phyloP scores from a whole-genome alignment of 35 echinoderm and acorn worm species.

The Holothuria glaberrima region DNA sequence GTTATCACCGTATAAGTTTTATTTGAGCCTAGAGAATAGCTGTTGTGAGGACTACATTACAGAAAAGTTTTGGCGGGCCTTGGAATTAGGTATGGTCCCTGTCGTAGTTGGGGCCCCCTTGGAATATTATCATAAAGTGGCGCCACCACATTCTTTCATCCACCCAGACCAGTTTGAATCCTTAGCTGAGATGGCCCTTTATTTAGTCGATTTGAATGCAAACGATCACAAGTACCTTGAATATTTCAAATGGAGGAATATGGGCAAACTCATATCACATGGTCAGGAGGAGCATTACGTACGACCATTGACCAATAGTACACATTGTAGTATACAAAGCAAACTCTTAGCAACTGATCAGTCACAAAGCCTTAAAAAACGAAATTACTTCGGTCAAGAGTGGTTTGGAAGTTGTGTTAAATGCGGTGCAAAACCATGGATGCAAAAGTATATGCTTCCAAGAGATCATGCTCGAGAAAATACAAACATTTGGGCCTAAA shows the following conservation, averaged over 20 bases:
- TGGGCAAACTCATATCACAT: slow-evolving; percentile 1
- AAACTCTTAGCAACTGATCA: background rate
- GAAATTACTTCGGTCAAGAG: background rate
- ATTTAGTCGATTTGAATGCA: slow-evolving; percentile 24
- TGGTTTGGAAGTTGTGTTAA: slow-evolving; percentile 10
- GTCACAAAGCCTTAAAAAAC: background rate
- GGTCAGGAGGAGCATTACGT: slow-evolving; percentile 42
- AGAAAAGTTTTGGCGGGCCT: slow-evolving; percentile 70
- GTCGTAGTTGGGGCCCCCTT: slow-evolving; percentile 44
- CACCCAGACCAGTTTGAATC: slow-evolving; percentile 39
- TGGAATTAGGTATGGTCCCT: slow-evolving; percentile 32
- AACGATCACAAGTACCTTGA: slow-evolving; percentile 48
- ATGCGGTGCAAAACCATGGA: slow-evolving; percentile 31
- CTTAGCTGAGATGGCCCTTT: slow-evolving; percentile 25
- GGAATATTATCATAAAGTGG: slow-evolving; percentile 23
- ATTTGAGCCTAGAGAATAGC: slow-evolving; percentile 65
- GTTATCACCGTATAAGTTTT: slow-evolving; percentile 56
- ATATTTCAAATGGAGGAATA: slow-evolving; percentile 53
- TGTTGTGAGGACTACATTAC: slow-evolving; percentile 77
- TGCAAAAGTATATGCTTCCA: slow-evolving; percentile 11
- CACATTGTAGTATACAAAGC: slow-evolving; percentile 22
- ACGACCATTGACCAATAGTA: slow-evolving; percentile 6
- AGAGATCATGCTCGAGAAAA: background rate
- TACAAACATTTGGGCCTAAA: slow-evolving; percentile 10
- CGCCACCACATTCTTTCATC: slow-evolving; percentile 46